Conservation (phyloP, 2,113 vertebrate species). For the Galeopterus variegatus region DNA sequence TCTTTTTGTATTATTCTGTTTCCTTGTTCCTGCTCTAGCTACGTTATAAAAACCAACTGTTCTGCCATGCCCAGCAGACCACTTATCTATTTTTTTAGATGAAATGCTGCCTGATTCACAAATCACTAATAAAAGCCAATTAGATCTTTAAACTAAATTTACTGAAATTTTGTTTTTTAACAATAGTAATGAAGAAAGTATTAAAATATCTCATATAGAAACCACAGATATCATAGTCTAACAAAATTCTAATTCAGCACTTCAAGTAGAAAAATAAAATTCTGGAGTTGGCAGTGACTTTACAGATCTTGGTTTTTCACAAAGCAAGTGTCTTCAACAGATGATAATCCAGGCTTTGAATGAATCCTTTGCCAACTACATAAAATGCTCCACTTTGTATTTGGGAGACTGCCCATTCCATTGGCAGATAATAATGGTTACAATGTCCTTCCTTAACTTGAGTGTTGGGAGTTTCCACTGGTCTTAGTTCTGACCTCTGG, state of each 20-base stretch:
- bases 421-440: background rate
- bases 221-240: background rate
- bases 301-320: background rate
- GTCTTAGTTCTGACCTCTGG: background rate
- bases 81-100: background rate
- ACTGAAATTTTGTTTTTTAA: background rate
- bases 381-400: background rate
- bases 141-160: background rate
- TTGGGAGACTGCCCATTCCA: background rate
- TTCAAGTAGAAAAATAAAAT: slow-evolving; percentile 11
- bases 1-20: background rate
- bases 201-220: slow-evolving; percentile 38
- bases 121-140: background rate
- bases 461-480: background rate
- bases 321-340: background rate
- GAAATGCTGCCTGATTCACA: background rate
- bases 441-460: background rate
- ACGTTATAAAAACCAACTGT: background rate
- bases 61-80: background rate
- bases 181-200: background rate
- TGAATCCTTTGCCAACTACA: background rate
- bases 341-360: background rate
- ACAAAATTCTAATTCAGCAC: background rate
- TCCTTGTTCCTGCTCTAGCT: background rate
- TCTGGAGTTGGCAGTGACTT: background rate